phyloP scores from a whole-genome alignment of 2,888 invertebrate species.

The Eurois occulta region DNA sequence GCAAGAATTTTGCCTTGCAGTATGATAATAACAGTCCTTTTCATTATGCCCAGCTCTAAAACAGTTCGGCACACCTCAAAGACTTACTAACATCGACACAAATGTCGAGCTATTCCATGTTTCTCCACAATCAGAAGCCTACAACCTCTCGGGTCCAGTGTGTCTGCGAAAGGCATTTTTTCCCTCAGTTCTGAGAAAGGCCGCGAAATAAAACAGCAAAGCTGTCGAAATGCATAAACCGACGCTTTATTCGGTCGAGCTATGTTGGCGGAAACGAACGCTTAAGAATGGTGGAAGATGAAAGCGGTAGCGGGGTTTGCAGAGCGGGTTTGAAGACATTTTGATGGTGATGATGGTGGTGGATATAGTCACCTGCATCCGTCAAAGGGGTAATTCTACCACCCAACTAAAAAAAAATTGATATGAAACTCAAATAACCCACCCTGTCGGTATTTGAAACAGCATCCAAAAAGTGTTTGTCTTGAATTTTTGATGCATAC shows the following conservation, averaged over 20 bases:
- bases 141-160: slow-evolving; percentile 53
- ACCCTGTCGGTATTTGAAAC: too few species aligned
- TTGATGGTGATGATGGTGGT: too few species aligned
- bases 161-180: slow-evolving; percentile 70
- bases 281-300: slow-evolving; percentile 59
- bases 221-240: slow-evolving; percentile 88
- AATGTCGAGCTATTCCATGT: slow-evolving; percentile 48
- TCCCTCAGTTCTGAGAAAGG: slow-evolving; percentile 76
- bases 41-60: slow-evolving; percentile 1
- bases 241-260: slow-evolving; percentile 78
- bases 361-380: too few species aligned
- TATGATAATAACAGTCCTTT: not conserved
- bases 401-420: too few species aligned
- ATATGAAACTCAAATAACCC: too few species aligned
- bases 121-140: slow-evolving; percentile 44
- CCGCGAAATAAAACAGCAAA: slow-evolving; percentile 80
- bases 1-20: too few species aligned
- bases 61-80: slow-evolving; percentile 53
- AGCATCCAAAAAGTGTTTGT: too few species aligned
- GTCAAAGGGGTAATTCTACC: too few species aligned
- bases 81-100: slow-evolving; percentile 22
- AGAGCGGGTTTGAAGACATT: not conserved
- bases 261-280: slow-evolving; percentile 82
- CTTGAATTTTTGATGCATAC: too few species aligned
- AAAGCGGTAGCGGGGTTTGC: slow-evolving; percentile 27